Base-by-base conservation (phyloP, 1,140 invertebrate species). In the Leptestheria dahalacensis region DNA sequence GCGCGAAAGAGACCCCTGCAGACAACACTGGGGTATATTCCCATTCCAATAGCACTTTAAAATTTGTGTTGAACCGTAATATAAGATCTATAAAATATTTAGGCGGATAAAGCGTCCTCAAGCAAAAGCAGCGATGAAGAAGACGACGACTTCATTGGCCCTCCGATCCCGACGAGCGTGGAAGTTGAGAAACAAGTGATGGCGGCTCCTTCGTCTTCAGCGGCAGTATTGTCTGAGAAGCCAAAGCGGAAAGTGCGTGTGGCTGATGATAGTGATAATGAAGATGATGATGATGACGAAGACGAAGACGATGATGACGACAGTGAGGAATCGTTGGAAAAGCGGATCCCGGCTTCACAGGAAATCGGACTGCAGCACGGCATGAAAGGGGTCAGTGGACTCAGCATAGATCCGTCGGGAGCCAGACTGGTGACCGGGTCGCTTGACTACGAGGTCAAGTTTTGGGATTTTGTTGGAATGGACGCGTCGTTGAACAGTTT, bases 381-480 rank as follows among this genome's bases (percentile, higher is more conserved):
- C 0, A 78, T 67, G 1, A 91, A 89, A 75, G 85, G 89, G 2
- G 83, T 95, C 0, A 83, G 89, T 1, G 91, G 91, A 0, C 70
- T 98, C 2, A 82, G 85, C 11, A 80, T 91, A 1, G 95, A 99
- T 75, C 87, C 91, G 0, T 87, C 91, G 25, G 96, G 95, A 18
- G 87, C 91, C 18, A 75, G 95, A 25, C 72, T 98, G 12, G 89
- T 91, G 0, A 87, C 88, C n/a, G 94, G 95, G 10, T 88, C 86
- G 4, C 81, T 91, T 24, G 93, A 98, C 69, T 99, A 97, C 73
- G 91, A 97, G 65, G 85, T 99, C 0, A 86, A 85, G 60, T 88
- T 98, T 64, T 99, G 91, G 91, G 95, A 99, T 74, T 99, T 98
- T 78, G 86, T 90, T 59, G 94, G 94, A 9, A 97, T 99, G 92